Conservation (phyloP, 1,140 invertebrate genomes). For the Drosophila sulfurigaster region DNA sequence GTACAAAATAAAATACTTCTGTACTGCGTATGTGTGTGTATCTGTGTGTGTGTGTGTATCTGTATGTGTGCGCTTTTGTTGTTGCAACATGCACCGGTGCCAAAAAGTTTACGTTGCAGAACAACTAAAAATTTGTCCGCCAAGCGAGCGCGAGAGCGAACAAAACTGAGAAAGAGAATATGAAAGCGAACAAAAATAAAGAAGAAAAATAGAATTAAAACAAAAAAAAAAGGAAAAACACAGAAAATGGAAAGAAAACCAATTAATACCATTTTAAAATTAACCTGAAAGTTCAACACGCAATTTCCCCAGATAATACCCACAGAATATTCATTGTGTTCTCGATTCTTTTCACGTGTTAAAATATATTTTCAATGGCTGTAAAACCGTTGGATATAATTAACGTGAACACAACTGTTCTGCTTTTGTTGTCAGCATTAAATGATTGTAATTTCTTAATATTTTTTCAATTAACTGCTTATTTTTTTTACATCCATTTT, state of each 20-base stretch:
- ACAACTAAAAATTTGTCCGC: slow-evolving; percentile 25
- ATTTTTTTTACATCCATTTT: too few relatives aligned
- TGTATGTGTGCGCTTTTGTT: slow-evolving; percentile 4
- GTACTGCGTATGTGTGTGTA: background rate
- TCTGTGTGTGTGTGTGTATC: background rate
- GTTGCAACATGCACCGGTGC: slow-evolving; percentile 28
- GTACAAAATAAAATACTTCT: slow-evolving; percentile 17
- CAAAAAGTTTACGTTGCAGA: slow-evolving; percentile 42
- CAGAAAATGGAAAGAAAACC: slow-evolving; percentile 15
- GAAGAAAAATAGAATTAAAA: slow-evolving; percentile 13
- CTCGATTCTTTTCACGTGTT: too few relatives aligned
- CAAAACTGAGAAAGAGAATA: background rate
- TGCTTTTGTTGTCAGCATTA: too few relatives aligned
- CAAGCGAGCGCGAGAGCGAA: background rate
- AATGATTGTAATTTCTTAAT: background rate
- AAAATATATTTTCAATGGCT: too few relatives aligned
- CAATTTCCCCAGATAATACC: slow-evolving; percentile 24
- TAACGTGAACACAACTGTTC: too few relatives aligned
- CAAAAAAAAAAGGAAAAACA: slow-evolving; percentile 19
- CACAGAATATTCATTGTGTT: slow-evolving; percentile 1
- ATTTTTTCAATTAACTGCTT: background rate
- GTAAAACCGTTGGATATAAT: too few relatives aligned
- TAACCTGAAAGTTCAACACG: slow-evolving; percentile 26
- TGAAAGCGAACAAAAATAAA: background rate
- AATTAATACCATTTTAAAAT: slow-evolving; percentile 56